Evolutionary conservation across 2,888 invertebrate species (phyloP).

Genomic region (Platycheirus rosarum): DNA sequence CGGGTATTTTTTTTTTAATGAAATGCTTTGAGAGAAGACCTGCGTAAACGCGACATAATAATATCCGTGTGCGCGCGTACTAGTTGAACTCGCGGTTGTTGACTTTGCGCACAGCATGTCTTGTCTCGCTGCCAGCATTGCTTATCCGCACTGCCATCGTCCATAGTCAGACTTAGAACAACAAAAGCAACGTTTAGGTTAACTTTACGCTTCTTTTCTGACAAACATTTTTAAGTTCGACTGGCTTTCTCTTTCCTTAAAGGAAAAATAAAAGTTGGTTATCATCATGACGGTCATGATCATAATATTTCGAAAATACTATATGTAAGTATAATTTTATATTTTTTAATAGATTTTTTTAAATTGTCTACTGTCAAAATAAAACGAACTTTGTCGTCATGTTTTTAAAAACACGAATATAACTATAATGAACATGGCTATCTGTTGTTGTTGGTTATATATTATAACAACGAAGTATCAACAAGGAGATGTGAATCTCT

Average conservation of each 20-base stretch:
- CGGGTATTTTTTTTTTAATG: conserved; percentile 15
- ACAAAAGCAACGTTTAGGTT: conserved; percentile 49
- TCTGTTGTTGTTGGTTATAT: too few species aligned
- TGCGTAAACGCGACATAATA: conserved; percentile 64
- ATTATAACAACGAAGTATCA: too few species aligned
- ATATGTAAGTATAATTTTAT: too few species aligned
- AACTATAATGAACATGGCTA: too few species aligned
- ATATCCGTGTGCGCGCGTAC: conserved; percentile 59
- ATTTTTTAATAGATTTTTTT: too few species aligned
- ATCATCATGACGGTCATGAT: conserved; percentile 5
- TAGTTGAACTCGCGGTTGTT: conserved; percentile 73
- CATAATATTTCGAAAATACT: too few species aligned
- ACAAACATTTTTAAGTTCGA: conserved; percentile 13
- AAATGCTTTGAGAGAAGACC: conserved; percentile 54
- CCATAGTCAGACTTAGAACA: conserved; percentile 5
- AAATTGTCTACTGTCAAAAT: too few species aligned
- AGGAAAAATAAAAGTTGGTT: conserved; percentile 12
- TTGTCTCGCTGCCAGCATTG: conserved; percentile 49
- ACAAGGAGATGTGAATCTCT: too few species aligned
- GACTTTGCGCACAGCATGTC: conserved; percentile 65
- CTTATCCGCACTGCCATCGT: conserved; percentile 9
- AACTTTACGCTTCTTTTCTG: too few species aligned
- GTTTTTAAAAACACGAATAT: too few species aligned
- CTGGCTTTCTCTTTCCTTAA: conserved; percentile 17
- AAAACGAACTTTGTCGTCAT: too few species aligned